phyloP scores from a whole-genome alignment of 2,888 invertebrate species.

The Orgyia antiqua region DNA sequence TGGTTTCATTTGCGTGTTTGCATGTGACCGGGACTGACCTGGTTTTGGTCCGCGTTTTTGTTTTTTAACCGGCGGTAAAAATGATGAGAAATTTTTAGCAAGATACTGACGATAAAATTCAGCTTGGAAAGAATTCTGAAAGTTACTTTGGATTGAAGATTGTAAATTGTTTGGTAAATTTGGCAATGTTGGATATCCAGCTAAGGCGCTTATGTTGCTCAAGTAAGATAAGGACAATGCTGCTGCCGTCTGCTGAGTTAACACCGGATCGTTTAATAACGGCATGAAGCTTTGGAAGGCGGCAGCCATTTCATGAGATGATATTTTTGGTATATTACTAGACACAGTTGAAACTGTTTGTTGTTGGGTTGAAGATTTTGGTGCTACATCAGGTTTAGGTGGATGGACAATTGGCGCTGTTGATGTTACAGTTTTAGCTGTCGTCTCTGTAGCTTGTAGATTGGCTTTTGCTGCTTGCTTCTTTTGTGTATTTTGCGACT shows the following conservation, averaged over 20 bases:
- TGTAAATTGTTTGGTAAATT: constrained; percentile 54
- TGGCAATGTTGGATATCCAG: constrained; percentile 43
- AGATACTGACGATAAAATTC: constrained; percentile 65
- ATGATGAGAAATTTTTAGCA: constrained; percentile 49
- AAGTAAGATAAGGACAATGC: constrained; percentile 56
- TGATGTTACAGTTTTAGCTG: constrained; percentile 28
- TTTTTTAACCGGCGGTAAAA: constrained; percentile 54
- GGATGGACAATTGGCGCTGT: constrained; percentile 12
- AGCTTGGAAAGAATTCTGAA: constrained; percentile 60
- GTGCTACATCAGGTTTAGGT: constrained; percentile 41
- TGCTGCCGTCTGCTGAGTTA: constrained; percentile 59
- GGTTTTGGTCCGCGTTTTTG: constrained; percentile 59
- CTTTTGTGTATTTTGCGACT: constrained; percentile 55
- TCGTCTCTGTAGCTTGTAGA: constrained; percentile 31
- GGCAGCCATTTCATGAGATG: constrained; percentile 53
- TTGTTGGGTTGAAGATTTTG: constrained; percentile 19
- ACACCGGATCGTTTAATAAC: constrained; percentile 52
- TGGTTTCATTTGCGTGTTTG: constrained; percentile 28
- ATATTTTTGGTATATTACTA: constrained; percentile 47
- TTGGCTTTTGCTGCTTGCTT: constrained; percentile 45
- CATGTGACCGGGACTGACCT: constrained; percentile 15
- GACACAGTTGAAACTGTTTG: constrained; percentile 20
- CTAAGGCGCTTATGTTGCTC: constrained; percentile 54
- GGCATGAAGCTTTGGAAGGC: constrained; percentile 62
- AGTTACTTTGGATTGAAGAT: constrained; percentile 43